phyloP scores from a whole-genome alignment of 1,140 invertebrate genomes.

The Apocrypta bakeri region DNA sequence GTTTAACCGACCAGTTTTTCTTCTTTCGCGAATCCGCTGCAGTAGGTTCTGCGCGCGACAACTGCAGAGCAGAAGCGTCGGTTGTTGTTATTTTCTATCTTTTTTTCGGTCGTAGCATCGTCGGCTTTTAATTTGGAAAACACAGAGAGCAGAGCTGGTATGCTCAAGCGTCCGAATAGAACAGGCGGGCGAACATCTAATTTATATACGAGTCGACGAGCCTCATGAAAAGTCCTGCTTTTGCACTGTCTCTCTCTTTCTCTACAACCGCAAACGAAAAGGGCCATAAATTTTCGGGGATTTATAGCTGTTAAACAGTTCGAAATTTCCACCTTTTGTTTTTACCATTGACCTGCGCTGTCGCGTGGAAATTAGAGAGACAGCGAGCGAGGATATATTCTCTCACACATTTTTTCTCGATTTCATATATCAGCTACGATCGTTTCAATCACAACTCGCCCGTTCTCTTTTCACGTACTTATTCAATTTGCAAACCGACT shows the following conservation, averaged over 20 bases:
- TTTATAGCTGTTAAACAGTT: neutral
- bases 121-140: slow-evolving; percentile 12
- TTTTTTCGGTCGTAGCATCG: neutral
- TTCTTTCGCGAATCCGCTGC: neutral
- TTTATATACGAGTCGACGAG: neutral
- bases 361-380: no score
- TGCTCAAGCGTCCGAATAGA: neutral
- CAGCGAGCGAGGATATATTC: no score
- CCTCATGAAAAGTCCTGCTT: neutral
- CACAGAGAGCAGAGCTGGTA: neutral
- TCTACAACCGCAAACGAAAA: neutral
- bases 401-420: no score
- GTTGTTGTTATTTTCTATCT: neutral
- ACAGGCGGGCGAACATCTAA: neutral
- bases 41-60: neutral
- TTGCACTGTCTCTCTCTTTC: no score
- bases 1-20: neutral
- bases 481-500: no score
- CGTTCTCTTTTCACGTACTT: no score
- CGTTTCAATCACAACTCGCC: no score
- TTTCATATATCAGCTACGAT: no score
- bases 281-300: slow-evolving; percentile 4
- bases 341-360: neutral
- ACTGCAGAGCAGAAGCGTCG: no score
- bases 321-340: neutral